phyloP scores from a whole-genome alignment of 2,797 vertebrate genomes.

The Crenichthys baileyi region DNA sequence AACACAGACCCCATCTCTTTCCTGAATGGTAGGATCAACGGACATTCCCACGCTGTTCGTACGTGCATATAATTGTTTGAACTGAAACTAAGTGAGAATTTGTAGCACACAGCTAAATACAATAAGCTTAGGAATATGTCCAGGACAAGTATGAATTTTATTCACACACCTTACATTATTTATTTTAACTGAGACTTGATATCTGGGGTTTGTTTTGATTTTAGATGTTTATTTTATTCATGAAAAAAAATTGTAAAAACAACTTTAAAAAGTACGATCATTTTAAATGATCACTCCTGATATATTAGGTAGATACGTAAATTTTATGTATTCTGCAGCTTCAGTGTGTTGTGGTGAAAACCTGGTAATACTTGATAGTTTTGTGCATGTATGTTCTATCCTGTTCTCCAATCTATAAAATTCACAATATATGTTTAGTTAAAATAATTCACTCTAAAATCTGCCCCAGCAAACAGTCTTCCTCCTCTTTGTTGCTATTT shows the following conservation, averaged over 20 bases:
- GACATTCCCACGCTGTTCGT: no score
- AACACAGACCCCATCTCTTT: not conserved
- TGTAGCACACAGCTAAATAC: not conserved
- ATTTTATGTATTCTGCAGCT: not conserved
- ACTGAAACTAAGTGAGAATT: not conserved
- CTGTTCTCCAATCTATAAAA: not conserved
- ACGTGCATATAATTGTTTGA: no score
- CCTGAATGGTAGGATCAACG: no score
- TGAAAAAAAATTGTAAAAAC: no score
- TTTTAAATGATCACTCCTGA: not conserved
- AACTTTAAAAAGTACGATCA: not conserved
- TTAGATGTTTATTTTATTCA: no score
- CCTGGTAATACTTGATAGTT: not conserved
- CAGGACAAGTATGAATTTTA: not conserved
- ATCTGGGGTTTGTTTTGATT: not conserved
- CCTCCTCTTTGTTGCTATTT: slow-evolving; percentile 1
- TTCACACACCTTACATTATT: no score
- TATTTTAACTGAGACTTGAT: not conserved
- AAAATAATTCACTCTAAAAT: slow-evolving; percentile 27
- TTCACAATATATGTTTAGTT: slow-evolving; percentile 19
- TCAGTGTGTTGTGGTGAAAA: not conserved
- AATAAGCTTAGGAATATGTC: not conserved
- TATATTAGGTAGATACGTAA: not conserved
- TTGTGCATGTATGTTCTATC: not conserved
- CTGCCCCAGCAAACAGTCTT: not conserved